Conservation (phyloP, 2,888 invertebrate species). For the Trypoxylon attenuatum region DNA sequence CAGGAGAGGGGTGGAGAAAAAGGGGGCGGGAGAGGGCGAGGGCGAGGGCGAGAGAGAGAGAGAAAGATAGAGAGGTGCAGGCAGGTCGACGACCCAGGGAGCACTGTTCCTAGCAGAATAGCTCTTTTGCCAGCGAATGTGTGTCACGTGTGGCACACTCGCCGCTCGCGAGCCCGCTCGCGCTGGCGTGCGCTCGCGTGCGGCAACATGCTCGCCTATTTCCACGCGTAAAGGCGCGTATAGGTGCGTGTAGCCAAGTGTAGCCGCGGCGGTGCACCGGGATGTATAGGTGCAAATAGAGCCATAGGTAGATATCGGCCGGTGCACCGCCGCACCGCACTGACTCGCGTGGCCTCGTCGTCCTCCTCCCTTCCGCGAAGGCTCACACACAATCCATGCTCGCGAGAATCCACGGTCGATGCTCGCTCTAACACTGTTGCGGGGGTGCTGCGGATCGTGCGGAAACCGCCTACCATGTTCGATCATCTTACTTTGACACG, state of each 20-base stretch:
- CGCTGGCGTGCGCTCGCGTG: neutral
- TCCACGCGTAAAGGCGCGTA: slow-evolving; percentile 1
- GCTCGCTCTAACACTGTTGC: neutral
- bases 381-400: too few relatives aligned
- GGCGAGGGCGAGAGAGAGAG: neutral
- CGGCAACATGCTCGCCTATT: neutral
- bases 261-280: slow-evolving; percentile 1
- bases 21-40: slow-evolving; percentile 1
- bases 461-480: neutral
- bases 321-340: neutral
- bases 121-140: slow-evolving; percentile 67
- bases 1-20: neutral
- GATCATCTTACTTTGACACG: neutral
- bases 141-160: slow-evolving; percentile 63
- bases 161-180: slow-evolving; percentile 32
- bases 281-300: neutral
- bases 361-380: neutral
- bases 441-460: neutral
- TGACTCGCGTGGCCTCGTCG: neutral
- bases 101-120: slow-evolving; percentile 66
- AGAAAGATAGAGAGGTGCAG: slow-evolving; percentile 8
- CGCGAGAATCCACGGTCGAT: neutral
- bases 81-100: slow-evolving; percentile 61
- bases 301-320: neutral
- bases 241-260: neutral